Percentiles rank a stretch among this genome's conserved stretches.
Conservation (phyloP, 2,888 invertebrate genomes). For the Emesis castigata region DNA sequence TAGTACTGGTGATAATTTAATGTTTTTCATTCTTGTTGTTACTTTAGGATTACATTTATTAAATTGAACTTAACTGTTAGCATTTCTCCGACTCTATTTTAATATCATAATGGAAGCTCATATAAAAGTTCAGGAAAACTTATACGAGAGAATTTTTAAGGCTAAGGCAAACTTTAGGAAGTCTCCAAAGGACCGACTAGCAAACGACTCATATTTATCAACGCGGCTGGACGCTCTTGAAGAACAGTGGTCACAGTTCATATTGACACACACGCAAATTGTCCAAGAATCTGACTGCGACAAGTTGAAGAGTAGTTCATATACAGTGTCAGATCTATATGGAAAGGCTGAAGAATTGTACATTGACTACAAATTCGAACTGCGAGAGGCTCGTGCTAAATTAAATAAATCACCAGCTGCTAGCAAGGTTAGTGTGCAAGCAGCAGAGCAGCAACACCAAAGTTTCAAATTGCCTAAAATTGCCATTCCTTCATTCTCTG, state of each 20-base stretch:
- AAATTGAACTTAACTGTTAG: too few relatives aligned
- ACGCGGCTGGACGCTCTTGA: constrained; percentile 30
- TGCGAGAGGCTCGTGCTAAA: constrained; percentile 5
- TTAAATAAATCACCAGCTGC: background rate
- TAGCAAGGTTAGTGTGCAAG: background rate
- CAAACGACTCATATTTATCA: constrained; percentile 9
- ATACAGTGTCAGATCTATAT: constrained; percentile 11
- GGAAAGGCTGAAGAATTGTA: constrained; percentile 9
- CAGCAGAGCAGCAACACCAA: background rate
- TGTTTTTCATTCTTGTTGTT: too few relatives aligned
- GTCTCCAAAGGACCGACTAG: constrained; percentile 17
- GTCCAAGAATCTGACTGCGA: constrained; percentile 2
- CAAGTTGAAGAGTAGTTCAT: background rate
- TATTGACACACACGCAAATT: constrained; percentile 11
- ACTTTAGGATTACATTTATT: too few relatives aligned
- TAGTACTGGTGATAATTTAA: too few relatives aligned
- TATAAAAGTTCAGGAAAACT: constrained; percentile 25
- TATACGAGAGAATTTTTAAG: constrained; percentile 2
- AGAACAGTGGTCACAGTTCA: constrained; percentile 21
- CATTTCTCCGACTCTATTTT: too few relatives aligned
- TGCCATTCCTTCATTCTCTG: constrained; percentile 44
- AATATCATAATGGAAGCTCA: constrained; percentile 20
- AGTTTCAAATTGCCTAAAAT: constrained; percentile 3
- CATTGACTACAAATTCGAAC: constrained; percentile 6
- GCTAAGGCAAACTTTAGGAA: constrained; percentile 22